Percentiles rank a stretch among this genome's conserved stretches.
phyloP scores from a whole-genome alignment of 1,140 invertebrate species.

The Globodera rostochiensis region DNA sequence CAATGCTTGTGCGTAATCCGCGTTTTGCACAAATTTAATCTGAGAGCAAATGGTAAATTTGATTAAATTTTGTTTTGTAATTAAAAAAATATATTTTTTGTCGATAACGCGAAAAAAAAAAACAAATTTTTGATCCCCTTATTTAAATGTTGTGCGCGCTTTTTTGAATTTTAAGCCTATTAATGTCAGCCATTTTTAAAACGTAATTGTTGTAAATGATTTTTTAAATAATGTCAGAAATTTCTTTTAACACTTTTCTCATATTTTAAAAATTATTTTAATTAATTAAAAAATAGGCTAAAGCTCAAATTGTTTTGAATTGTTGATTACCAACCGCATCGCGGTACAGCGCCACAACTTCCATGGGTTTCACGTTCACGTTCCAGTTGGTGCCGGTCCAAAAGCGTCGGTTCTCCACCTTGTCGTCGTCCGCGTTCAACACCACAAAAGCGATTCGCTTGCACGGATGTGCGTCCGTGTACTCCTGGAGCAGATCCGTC shows the following conservation, averaged over 20 bases:
- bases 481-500: neutral
- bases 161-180: too few species aligned
- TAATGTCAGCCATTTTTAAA: too few species aligned
- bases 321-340: constrained; percentile 1
- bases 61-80: neutral
- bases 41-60: neutral
- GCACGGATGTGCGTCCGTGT: constrained; percentile 4
- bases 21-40: neutral
- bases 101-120: too few species aligned
- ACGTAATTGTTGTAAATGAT: too few species aligned
- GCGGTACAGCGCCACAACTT: constrained; percentile 20
- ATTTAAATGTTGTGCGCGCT: too few species aligned
- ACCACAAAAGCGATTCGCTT: constrained; percentile 14
- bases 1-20: neutral
- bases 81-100: neutral
- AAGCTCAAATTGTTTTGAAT: too few species aligned
- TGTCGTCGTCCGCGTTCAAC: constrained; percentile 21
- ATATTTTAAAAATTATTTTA: too few species aligned
- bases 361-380: constrained; percentile 14
- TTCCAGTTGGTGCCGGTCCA: constrained; percentile 24
- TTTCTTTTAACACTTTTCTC: too few species aligned
- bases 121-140: too few species aligned
- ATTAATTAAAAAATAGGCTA: too few species aligned
- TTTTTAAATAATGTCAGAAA: too few species aligned
- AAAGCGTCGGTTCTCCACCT: constrained; percentile 25